phyloP scores from a whole-genome alignment of 1,140 invertebrate species.

The Matsumurasca onukii region DNA sequence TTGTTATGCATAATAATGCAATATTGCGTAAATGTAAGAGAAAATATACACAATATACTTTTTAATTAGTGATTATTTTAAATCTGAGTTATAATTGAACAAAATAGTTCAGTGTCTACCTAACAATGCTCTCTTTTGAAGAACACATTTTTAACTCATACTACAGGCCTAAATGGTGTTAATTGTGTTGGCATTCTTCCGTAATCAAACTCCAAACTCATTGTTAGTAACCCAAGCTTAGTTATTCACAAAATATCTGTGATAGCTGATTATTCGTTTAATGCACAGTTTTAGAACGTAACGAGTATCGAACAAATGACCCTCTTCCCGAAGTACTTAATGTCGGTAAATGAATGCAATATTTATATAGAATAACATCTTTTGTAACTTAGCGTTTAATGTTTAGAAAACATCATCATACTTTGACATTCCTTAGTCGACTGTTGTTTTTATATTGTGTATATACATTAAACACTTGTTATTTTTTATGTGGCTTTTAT shows the following conservation, averaged over 20 bases:
- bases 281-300: background rate
- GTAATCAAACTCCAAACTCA: background rate
- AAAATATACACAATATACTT: too few relatives aligned
- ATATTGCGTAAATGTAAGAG: too few relatives aligned
- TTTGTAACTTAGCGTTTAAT: slow-evolving; percentile 8
- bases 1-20: too few relatives aligned
- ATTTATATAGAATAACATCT: slow-evolving; percentile 3
- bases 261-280: background rate
- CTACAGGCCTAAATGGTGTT: background rate
- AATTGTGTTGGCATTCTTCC: slow-evolving; percentile 6
- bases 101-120: too few relatives aligned
- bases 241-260: background rate
- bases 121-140: background rate
- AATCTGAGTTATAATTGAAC: too few relatives aligned
- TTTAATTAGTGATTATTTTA: too few relatives aligned
- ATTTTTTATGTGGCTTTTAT: slow-evolving; percentile 12
- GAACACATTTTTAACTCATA: background rate
- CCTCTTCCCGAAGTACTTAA: slow-evolving; percentile 27
- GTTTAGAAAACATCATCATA: background rate
- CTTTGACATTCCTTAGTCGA: slow-evolving; percentile 19
- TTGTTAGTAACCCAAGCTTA: too few relatives aligned
- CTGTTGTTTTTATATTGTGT: slow-evolving; percentile 21
- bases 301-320: too few relatives aligned
- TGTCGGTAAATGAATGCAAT: slow-evolving; percentile 11
- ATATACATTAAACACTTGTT: slow-evolving; percentile 22